Conservation (phyloP, 2,113 vertebrate species). For the Nyctibius bracteatus region DNA sequence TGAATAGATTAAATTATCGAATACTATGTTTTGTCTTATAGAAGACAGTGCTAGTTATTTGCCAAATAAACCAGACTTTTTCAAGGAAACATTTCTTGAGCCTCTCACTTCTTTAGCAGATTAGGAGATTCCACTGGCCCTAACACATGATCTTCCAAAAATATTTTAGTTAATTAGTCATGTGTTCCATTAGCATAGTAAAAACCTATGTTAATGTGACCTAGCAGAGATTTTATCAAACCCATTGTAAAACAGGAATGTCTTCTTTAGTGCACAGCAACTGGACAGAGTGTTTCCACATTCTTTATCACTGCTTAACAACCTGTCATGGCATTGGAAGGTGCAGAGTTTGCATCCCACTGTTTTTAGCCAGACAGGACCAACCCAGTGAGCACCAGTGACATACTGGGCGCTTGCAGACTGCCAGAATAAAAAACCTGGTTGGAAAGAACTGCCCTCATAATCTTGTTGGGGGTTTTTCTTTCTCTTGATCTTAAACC, state of each 20-base stretch:
- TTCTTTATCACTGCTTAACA: background rate
- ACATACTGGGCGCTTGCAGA: background rate
- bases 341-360: background rate
- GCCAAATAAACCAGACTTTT: background rate
- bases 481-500: background rate
- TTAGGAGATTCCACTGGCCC: background rate
- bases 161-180: slow-evolving; percentile 21
- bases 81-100: background rate
- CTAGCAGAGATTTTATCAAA: slow-evolving; percentile 39
- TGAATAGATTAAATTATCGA: background rate
- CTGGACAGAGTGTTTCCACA: background rate
- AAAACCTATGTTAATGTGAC: slow-evolving; percentile 47
- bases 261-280: background rate
- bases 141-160: slow-evolving; percentile 15
- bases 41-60: background rate
- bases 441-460: background rate
- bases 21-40: background rate
- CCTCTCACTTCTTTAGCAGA: background rate
- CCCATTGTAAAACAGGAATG: background rate
- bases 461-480: background rate
- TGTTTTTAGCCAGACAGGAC: background rate
- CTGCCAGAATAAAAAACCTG: background rate
- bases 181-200: slow-evolving; percentile 11
- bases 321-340: accelerated
- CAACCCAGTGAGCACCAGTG: background rate